Evolutionary conservation across 1,140 invertebrate species (phyloP).

Genomic region (Steinernema feltiae): DNA sequence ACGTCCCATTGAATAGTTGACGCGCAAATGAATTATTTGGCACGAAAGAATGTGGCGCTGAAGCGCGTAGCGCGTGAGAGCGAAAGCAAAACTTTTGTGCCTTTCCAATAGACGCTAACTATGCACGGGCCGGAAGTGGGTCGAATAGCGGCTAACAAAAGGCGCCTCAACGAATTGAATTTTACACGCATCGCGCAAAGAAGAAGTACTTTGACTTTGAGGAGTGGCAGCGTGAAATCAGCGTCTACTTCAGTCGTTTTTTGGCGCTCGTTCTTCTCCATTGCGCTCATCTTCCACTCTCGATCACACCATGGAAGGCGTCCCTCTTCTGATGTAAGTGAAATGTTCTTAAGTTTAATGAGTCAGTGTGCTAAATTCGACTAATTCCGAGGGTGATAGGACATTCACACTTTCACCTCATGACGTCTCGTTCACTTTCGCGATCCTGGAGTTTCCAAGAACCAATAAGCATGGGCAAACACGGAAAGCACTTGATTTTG

Average conservation of each 20-base stretch:
- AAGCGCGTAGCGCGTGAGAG: not conserved
- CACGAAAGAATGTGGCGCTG: not conserved
- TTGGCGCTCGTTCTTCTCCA: not conserved
- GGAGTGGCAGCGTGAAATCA: not conserved
- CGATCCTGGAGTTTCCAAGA: too few species aligned
- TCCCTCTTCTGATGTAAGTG: constrained; percentile 5
- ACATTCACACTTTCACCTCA: too few species aligned
- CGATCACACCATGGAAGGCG: not conserved
- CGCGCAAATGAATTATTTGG: constrained; percentile 5
- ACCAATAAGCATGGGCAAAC: too few species aligned
- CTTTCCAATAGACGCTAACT: not conserved
- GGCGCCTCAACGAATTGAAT: not conserved
- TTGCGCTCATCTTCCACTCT: too few species aligned
- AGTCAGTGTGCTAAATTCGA: too few species aligned
- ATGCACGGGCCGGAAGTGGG: not conserved
- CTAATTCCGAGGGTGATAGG: too few species aligned
- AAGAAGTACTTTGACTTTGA: too few species aligned
- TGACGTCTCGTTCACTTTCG: too few species aligned
- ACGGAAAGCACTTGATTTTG: too few species aligned
- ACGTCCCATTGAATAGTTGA: not conserved
- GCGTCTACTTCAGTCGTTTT: not conserved
- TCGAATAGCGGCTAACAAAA: constrained; percentile 10
- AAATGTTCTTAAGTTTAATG: too few species aligned
- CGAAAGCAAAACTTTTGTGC: constrained; percentile 1
- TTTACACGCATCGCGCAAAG: not conserved